Evolutionary conservation across 2,888 invertebrate genomes (phyloP), one percentile per base, ranked within the genome.

Genomic region (Acleris emargana): DNA sequence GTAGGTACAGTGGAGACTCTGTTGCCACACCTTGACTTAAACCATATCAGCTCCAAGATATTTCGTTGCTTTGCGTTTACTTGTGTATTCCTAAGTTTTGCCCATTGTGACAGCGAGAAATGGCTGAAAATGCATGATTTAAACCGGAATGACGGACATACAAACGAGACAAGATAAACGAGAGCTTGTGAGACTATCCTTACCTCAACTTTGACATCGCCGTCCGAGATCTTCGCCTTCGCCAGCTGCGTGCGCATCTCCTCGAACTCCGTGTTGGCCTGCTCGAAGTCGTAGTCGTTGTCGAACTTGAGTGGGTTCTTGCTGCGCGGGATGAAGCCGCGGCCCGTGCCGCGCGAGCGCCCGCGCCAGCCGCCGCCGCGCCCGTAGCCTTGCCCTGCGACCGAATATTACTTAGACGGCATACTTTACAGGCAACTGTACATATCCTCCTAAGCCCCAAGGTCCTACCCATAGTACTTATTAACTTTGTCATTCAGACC

Each of bases 211-310:
- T 93, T 94, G 32, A 78, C 82, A 43, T 91, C 89, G n/a, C 90
- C 93, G 53, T 94, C 94, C 68, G 94, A 93, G 74, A 97, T 95
- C 91, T 97, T 97, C 55, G 96, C 93, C 92, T 98, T 98, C 66
- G 96, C 95, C 68, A 99, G 93, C 83, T 98, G 96, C 78, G 93
- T 95, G 76, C 96, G 95, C 67, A 99, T 93, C 86, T 99, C 98
- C 80, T 99, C 97, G 88, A 99, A 99, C 90, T 99, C 96, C 49
- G 97, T 98, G 88, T 99, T 99, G 67, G 99, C 99, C 87, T 98
- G 97, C 89, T 99, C 99, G 85, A 99, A 99, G 89, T 99, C 99
- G 83, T 98, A 99, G 83, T 99, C 99, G 76, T 96, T 97, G 73
- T 98, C 98, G 87, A 99, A 99, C 88, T 98, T 98, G 72, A 98